Conservation (phyloP, 92 coral and sea anemone genomes). For the Isaurus tuberculatus region DNA sequence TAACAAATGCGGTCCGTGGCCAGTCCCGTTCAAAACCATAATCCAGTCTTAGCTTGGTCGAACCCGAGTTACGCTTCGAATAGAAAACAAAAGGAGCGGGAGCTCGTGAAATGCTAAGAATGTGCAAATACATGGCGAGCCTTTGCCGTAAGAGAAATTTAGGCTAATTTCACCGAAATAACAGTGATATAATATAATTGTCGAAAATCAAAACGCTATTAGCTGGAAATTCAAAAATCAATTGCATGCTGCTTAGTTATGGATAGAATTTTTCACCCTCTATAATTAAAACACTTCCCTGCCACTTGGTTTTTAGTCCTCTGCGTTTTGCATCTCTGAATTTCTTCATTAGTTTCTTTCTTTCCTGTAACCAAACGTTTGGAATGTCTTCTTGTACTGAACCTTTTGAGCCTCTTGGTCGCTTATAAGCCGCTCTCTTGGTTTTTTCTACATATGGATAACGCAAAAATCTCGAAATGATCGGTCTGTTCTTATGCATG, state of each 20-base stretch:
- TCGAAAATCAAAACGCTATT: neutral
- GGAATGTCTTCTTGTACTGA: constrained; percentile 24
- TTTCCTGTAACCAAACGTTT: neutral
- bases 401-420: constrained; percentile 15
- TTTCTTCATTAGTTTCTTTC: neutral
- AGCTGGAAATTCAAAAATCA: constrained; percentile 9
- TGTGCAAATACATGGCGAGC: neutral
- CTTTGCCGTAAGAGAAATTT: neutral
- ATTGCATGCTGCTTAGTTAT: neutral
- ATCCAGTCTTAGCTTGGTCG: neutral
- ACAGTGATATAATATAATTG: neutral
- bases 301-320: constrained; percentile 7
- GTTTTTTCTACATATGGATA: neutral
- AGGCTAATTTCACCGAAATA: neutral
- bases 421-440: neutral
- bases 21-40: neutral
- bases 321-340: neutral
- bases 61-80: neutral
- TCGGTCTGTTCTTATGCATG: neutral
- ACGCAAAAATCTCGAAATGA: constrained; percentile 3
- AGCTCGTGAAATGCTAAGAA: neutral
- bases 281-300: constrained; percentile 19
- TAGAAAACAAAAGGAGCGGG: neutral
- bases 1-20: neutral
- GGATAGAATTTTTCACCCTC: neutral